Conservation (phyloP, 2,797 vertebrate genomes). For the Helicolenus hilgendorfi region DNA sequence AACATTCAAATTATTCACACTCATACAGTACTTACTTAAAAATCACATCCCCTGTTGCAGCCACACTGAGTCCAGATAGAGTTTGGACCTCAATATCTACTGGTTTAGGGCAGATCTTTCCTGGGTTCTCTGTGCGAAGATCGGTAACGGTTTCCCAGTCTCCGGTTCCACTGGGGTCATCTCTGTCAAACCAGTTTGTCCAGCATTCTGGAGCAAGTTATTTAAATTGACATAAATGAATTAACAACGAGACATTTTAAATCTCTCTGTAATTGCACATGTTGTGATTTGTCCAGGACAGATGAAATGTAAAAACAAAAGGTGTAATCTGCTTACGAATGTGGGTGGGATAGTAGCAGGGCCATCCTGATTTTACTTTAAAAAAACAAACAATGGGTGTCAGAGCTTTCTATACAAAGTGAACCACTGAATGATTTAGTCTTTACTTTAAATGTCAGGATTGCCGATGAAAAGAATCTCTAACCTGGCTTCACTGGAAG, state of each 20-base stretch:
- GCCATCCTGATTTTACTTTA: not conserved
- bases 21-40: constrained; percentile 23
- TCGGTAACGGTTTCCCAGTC: constrained; percentile 46
- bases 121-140: constrained; percentile 24
- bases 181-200: constrained; percentile 76
- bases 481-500: not conserved
- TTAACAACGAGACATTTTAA: not conserved
- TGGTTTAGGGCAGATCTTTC: constrained; percentile 56
- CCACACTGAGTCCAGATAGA: constrained; percentile 18
- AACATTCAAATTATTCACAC: not conserved
- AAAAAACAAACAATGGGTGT: not conserved
- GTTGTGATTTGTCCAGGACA: not conserved
- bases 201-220: constrained; percentile 51
- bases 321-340: constrained; percentile 12
- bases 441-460: not conserved
- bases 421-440: not conserved
- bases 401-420: not conserved
- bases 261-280: not conserved
- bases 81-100: constrained; percentile 43
- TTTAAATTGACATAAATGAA: not conserved
- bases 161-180: constrained; percentile 43
- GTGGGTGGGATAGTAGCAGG: not conserved
- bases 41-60: constrained; percentile 40
- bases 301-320: not conserved
- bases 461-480: not conserved